Base-by-base conservation (phyloP, 2,797 vertebrate genomes). In the Argentina silus region DNA sequence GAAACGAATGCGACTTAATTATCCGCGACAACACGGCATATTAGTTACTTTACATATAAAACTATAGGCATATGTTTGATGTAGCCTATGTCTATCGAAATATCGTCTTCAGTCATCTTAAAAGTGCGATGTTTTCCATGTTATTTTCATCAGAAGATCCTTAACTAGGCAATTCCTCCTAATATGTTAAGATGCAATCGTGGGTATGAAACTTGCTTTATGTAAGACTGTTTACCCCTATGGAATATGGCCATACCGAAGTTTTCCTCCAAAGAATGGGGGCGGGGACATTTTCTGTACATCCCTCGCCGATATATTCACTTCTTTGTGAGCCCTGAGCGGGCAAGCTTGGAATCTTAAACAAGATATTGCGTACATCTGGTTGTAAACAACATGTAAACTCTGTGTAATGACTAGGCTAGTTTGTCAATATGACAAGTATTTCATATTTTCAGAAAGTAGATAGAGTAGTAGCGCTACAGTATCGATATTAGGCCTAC, bases 301-400 rank as follows among this genome's bases (percentile, higher is more conserved):
- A 91, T 93, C 92, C 90, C 90, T 84, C 86, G 72, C 81, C 83
- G 88, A 89, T 89, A 90, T 88, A 90, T 92, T 90, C 89, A 88
- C 73, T 86, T 9, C 19, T 48, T 9, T 55, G 36, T 47, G 63
- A 45, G 81, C 78, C 78, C 82, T 81, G 79, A 74, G 72, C 77
- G 70, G 74, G 74, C 80, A 56, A 79, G 53, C 72, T 60, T 44
- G 43, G 56, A 61, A 50, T 48, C 67, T 17, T 75, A 19, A 73
- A 50, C 50, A 11, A 72, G 72, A 66, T 79, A 84, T 77, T 80
- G 76, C 83, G 83, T 76, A 81, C 87, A 85, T 83, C 80, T 88
- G 11, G 23, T 27, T 11, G 27, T 42, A 36, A 61, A 42, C 23
- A 61, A 61, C 7, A 27, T 61, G 12, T 61, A 61, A 7, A 60